Percentiles rank a stretch among this genome's conserved stretches.
Conservation (phyloP, 2,888 invertebrate genomes). For the Sylvicola fuscatus region DNA sequence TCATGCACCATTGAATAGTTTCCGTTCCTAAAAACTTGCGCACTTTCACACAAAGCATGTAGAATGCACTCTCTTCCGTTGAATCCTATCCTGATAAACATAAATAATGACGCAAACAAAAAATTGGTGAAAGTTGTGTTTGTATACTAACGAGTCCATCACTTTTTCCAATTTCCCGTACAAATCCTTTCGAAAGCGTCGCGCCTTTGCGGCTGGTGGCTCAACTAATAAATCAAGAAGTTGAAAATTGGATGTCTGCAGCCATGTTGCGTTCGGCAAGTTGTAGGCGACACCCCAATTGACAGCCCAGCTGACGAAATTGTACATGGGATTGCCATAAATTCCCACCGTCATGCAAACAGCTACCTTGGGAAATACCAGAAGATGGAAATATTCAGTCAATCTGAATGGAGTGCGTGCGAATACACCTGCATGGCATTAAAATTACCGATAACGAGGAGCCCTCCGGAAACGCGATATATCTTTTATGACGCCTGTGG, state of each 20-base stretch:
- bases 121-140: too few species aligned
- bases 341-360: constrained; percentile 38
- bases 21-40: constrained; percentile 36
- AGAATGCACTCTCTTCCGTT: constrained; percentile 48
- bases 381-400: not conserved
- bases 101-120: constrained; percentile 4
- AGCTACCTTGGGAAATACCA: constrained; percentile 22
- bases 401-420: not conserved
- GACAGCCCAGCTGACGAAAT: constrained; percentile 40
- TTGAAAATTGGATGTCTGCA: constrained; percentile 16
- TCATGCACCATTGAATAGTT: constrained; percentile 45
- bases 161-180: constrained; percentile 46
- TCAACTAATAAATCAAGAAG: constrained; percentile 13
- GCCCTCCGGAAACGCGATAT: constrained; percentile 34
- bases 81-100: constrained; percentile 44
- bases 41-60: constrained; percentile 52
- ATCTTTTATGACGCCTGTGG: constrained; percentile 13
- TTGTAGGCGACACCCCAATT: constrained; percentile 53
- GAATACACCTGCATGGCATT: constrained; percentile 10
- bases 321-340: constrained; percentile 33
- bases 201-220: constrained; percentile 27
- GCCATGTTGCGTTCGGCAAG: constrained; percentile 32
- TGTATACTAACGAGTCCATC: constrained; percentile 47
- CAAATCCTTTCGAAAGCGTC: constrained; percentile 44
- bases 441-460: constrained; percentile 29